phyloP scores from a whole-genome alignment of 2,113 vertebrate species.

The Pyrgilauda ruficollis region DNA sequence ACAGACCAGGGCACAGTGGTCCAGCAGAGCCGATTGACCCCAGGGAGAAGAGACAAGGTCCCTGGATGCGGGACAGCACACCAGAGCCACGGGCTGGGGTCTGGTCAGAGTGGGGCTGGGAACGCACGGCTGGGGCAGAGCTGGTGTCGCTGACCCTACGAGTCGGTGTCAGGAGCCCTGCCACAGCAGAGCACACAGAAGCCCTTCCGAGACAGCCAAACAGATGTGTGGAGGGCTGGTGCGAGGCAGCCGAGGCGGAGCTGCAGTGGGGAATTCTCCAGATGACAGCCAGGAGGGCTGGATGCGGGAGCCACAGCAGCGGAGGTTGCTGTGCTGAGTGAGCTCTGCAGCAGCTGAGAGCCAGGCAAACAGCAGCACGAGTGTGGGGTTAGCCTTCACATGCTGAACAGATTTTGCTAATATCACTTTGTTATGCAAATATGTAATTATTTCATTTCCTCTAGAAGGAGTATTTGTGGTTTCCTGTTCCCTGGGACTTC shows the following conservation, averaged over 20 bases:
- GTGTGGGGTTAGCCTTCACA: not conserved
- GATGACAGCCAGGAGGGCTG: not conserved
- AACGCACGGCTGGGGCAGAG: not conserved
- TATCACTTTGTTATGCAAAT: slow-evolving; percentile 56
- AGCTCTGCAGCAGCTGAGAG: not conserved
- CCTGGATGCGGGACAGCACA: rapidly evolving
- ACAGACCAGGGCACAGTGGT: rapidly evolving
- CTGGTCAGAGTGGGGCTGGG: not conserved
- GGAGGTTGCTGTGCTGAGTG: not conserved
- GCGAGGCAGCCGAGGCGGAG: rapidly evolving
- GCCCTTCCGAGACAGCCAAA: not conserved
- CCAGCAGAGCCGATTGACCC: not conserved
- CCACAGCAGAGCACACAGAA: not conserved
- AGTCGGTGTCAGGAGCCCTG: not conserved
- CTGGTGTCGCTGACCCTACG: not conserved
- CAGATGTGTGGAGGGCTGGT: not conserved
- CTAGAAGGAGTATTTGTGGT: slow-evolving; percentile 9
- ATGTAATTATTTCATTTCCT: slow-evolving; percentile 31
- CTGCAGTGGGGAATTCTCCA: not conserved
- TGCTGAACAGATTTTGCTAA: slow-evolving; percentile 20
- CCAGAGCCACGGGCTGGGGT: not conserved
- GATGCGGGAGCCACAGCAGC: not conserved
- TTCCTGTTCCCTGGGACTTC: slow-evolving; percentile 21
- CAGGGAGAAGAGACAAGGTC: not conserved
- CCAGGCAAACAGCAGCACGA: not conserved